These are phyloP conservation scores for Drosophila tanythrix DNA, from an alignment of 2,888 invertebrate genomes.

Conservation along the genomic window DNA sequence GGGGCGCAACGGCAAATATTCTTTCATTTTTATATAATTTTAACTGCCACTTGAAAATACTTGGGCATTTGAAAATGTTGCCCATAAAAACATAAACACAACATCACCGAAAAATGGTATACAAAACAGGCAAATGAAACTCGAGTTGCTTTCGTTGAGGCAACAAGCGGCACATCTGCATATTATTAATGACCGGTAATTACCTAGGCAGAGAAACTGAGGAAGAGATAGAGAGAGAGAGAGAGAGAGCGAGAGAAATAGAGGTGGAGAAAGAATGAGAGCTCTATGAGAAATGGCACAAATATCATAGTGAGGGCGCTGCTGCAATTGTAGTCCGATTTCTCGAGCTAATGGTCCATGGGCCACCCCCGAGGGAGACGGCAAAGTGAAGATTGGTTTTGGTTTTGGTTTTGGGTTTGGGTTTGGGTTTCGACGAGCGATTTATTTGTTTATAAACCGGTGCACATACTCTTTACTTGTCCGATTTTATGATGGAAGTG, in stretches of 20 bases:
- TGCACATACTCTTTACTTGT: conserved; percentile 24
- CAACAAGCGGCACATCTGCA: conserved; percentile 65
- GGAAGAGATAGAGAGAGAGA: not conserved
- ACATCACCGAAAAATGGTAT: conserved; percentile 58
- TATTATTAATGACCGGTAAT: conserved; percentile 80
- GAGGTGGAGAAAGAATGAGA: not conserved
- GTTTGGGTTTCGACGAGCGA: conserved; percentile 37
- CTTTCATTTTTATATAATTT: conserved; percentile 56
- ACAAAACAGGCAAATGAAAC: conserved; percentile 56
- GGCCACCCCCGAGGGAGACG: conserved; percentile 39
- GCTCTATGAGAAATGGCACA: conserved; percentile 49
- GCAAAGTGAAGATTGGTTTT: conserved; percentile 14
- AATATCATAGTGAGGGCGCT: conserved; percentile 52
- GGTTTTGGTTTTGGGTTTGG: not conserved
- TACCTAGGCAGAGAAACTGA: conserved; percentile 51
- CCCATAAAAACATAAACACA: conserved; percentile 75
- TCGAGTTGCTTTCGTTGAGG: conserved; percentile 18
- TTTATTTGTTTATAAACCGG: conserved; percentile 57
- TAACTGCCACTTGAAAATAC: conserved; percentile 69
- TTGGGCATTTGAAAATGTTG: conserved; percentile 60
- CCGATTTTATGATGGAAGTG: conserved; percentile 45
- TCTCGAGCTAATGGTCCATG: conserved; percentile 62
- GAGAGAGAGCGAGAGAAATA: not conserved
- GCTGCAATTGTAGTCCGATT: conserved; percentile 25
- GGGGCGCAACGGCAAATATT: conserved; percentile 41